Evolutionary conservation across 2,888 invertebrate genomes (phyloP).

Genomic region (Coenonympha glycerion): DNA sequence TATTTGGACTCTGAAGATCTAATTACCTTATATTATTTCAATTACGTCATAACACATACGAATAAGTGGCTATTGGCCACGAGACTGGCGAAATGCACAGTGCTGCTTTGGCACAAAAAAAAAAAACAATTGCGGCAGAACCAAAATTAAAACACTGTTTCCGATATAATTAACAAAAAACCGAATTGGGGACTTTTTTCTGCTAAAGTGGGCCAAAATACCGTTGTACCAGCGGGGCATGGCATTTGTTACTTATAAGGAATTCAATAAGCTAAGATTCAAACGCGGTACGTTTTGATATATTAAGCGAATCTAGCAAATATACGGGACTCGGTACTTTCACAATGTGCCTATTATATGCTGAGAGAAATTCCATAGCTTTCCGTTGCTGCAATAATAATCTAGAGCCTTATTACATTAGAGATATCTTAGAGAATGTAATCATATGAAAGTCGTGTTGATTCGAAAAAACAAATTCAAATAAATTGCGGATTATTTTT

Average conservation of each 20-base stretch:
- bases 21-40: too few species aligned
- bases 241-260: slow-evolving; percentile 14
- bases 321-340: slow-evolving; percentile 23
- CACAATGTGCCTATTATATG: slow-evolving; percentile 23
- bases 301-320: slow-evolving; percentile 21
- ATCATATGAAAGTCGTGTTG: neutral
- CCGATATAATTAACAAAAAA: neutral
- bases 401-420: slow-evolving; percentile 8
- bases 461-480: too few species aligned
- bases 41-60: too few species aligned
- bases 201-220: neutral
- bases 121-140: neutral
- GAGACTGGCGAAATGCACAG: too few species aligned
- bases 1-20: too few species aligned
- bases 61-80: too few species aligned
- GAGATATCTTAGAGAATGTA: slow-evolving; percentile 2
- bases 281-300: slow-evolving; percentile 19
- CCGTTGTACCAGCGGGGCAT: neutral
- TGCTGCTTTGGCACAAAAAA: too few species aligned
- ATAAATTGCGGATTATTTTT: too few species aligned
- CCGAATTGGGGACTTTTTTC: neutral
- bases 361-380: slow-evolving; percentile 18
- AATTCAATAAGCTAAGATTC: slow-evolving; percentile 20
- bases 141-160: neutral
- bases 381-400: slow-evolving; percentile 2